Conservation (phyloP, 2,113 vertebrate genomes). For the Arothron firmamentum region DNA sequence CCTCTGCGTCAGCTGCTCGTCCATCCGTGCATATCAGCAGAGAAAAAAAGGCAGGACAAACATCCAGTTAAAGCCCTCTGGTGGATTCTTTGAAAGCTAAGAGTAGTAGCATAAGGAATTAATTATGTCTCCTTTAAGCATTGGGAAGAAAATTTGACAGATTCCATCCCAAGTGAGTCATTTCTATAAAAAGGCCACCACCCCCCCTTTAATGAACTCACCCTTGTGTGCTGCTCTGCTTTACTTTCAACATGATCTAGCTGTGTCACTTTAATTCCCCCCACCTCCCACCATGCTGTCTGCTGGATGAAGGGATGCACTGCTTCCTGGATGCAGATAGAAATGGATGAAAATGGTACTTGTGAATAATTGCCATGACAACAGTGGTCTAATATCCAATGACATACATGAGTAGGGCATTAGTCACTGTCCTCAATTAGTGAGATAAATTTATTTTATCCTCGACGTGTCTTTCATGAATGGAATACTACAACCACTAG, state of each 20-base stretch:
- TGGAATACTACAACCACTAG: slow-evolving; percentile 40
- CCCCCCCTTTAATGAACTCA: slow-evolving; percentile 46
- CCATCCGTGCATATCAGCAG: slow-evolving; percentile 43
- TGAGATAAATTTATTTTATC: neutral
- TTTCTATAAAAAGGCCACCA: slow-evolving; percentile 47
- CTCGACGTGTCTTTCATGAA: neutral
- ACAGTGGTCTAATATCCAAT: slow-evolving; percentile 12
- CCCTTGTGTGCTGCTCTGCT: slow-evolving; percentile 65
- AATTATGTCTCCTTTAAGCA: slow-evolving; percentile 12
- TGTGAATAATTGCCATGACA: slow-evolving; percentile 39
- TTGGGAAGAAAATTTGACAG: slow-evolving; percentile 16
- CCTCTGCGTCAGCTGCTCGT: slow-evolving; percentile 56
- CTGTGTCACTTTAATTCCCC: slow-evolving; percentile 66
- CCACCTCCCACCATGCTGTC: slow-evolving; percentile 26
- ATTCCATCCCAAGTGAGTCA: slow-evolving; percentile 13
- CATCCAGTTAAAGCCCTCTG: slow-evolving; percentile 6
- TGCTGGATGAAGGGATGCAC: slow-evolving; percentile 35
- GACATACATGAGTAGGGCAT: slow-evolving; percentile 26
- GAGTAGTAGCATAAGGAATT: neutral
- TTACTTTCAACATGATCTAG: slow-evolving; percentile 52
- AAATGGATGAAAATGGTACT: slow-evolving; percentile 13
- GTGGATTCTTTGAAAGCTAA: neutral
- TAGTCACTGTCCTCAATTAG: slow-evolving; percentile 16
- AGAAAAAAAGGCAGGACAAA: slow-evolving; percentile 9
- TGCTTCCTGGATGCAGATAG: slow-evolving; percentile 27